Percentiles rank a stretch among this genome's conserved stretches.
Evolutionary conservation across 1,140 invertebrate species (phyloP).

Genomic region (Drosophila nannoptera): DNA sequence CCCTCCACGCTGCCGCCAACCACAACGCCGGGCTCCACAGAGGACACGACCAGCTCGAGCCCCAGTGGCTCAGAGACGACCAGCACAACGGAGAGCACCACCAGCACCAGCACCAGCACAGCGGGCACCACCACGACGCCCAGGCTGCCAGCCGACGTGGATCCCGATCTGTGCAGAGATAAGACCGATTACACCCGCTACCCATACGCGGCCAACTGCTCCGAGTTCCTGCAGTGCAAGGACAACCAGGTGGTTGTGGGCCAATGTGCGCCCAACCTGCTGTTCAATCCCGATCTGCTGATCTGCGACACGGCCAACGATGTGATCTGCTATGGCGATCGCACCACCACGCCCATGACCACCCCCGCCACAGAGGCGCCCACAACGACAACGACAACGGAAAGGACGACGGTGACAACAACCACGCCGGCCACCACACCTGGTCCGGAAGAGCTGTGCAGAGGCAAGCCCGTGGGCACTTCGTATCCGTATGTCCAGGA

Average conservation of each 20-base stretch:
- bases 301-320: conserved; percentile 57
- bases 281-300: conserved; percentile 53
- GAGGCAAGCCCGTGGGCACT: conserved; percentile 4
- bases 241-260: conserved; percentile 40
- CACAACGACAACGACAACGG: conserved; percentile 13
- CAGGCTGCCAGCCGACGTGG: conserved; percentile 46
- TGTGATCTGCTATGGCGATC: conserved; percentile 51
- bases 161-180: conserved; percentile 41
- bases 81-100: background rate
- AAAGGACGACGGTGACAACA: conserved; percentile 30
- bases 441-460: conserved; percentile 53
- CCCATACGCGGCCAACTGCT: conserved; percentile 61
- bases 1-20: conserved; percentile 44
- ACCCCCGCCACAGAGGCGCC: conserved; percentile 20
- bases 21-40: conserved; percentile 2
- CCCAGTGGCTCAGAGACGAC: conserved; percentile 1
- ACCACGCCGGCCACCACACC: conserved; percentile 23
- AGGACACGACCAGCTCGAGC: background rate
- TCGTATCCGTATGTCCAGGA: conserved; percentile 50
- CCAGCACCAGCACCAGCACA: conserved; percentile 20
- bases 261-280: conserved; percentile 34
- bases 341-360: conserved; percentile 50
- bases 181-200: conserved; percentile 23
- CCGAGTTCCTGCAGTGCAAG: conserved; percentile 49
- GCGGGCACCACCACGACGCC: conserved; percentile 24